Conservation (phyloP, 2,797 vertebrate species). For the Sylvia borin region DNA sequence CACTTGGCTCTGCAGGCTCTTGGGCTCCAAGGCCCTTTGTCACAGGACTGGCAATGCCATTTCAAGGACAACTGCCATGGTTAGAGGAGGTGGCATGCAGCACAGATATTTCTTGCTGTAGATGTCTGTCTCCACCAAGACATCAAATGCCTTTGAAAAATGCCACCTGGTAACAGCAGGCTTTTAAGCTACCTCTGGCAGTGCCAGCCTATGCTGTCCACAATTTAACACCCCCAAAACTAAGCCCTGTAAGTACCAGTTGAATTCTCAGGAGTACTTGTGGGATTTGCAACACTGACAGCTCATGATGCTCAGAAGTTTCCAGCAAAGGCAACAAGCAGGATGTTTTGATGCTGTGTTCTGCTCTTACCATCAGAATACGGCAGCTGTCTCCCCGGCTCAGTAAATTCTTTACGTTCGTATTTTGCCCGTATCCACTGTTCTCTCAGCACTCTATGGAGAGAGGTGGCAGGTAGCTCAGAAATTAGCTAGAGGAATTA, state of each 20-base stretch:
- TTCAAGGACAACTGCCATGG: neutral
- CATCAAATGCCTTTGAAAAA: neutral
- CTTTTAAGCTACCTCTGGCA: neutral
- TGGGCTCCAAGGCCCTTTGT: neutral
- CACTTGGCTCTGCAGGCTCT: neutral
- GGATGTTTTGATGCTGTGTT: neutral
- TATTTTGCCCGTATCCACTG: slow-evolving; percentile 93
- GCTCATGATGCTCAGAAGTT: neutral
- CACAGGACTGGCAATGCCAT: neutral
- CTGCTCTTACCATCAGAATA: slow-evolving; percentile 81
- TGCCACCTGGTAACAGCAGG: neutral
- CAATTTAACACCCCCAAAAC: neutral
- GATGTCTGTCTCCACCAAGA: neutral
- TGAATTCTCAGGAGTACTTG: neutral
- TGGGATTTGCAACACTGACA: neutral
- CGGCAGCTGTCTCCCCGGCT: slow-evolving; percentile 61
- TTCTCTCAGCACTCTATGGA: slow-evolving; percentile 84
- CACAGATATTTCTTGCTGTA: neutral
- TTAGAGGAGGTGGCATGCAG: neutral
- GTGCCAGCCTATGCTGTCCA: neutral
- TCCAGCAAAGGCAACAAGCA: neutral
- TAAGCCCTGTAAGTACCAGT: neutral
- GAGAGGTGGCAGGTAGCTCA: neutral
- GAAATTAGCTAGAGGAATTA: neutral
- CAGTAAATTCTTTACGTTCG: slow-evolving; percentile 84